phyloP scores from a whole-genome alignment of 1,140 invertebrate species.

The Atta cephalotes region DNA sequence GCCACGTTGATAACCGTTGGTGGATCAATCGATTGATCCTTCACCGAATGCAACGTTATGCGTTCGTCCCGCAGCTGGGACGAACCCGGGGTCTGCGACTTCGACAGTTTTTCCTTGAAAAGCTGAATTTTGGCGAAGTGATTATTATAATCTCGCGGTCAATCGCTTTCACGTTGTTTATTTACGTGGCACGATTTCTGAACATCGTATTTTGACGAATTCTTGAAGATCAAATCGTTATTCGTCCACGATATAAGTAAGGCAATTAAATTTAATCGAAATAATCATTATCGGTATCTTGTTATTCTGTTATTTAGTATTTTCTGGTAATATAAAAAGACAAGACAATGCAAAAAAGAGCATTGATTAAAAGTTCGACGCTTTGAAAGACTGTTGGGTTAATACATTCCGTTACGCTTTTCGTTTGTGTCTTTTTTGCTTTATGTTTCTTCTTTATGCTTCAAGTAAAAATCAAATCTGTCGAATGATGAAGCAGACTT shows the following conservation, averaged over 20 bases:
- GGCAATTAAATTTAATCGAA: slow-evolving; percentile 28
- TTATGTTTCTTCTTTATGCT: not conserved
- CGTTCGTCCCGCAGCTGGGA: slow-evolving; percentile 71
- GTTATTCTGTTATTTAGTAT: slow-evolving; percentile 1
- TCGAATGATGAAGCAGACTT: slow-evolving; percentile 1
- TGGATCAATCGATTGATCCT: slow-evolving; percentile 62
- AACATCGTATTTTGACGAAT: not conserved
- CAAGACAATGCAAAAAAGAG: slow-evolving; percentile 46
- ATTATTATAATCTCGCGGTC: not conserved
- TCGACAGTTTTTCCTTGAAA: slow-evolving; percentile 77
- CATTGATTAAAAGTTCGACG: slow-evolving; percentile 55
- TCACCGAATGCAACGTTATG: slow-evolving; percentile 78
- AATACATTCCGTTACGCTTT: not conserved
- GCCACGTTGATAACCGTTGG: slow-evolving; percentile 68
- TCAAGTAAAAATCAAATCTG: not conserved
- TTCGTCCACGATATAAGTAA: slow-evolving; percentile 11
- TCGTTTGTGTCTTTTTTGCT: not conserved
- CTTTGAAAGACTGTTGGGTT: slow-evolving; percentile 76
- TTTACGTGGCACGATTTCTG: not conserved
- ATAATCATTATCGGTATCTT: slow-evolving; percentile 10
- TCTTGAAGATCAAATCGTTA: not conserved
- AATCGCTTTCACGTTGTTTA: slow-evolving; percentile 16
- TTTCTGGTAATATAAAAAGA: slow-evolving; percentile 49
- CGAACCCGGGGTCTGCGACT: slow-evolving; percentile 79
- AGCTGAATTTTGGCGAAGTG: slow-evolving; percentile 79